A percentile compares a stretch with the other conserved stretches of the same genome.
Conservation (phyloP, 1,140 invertebrate species). For the Eueides isabella region DNA sequence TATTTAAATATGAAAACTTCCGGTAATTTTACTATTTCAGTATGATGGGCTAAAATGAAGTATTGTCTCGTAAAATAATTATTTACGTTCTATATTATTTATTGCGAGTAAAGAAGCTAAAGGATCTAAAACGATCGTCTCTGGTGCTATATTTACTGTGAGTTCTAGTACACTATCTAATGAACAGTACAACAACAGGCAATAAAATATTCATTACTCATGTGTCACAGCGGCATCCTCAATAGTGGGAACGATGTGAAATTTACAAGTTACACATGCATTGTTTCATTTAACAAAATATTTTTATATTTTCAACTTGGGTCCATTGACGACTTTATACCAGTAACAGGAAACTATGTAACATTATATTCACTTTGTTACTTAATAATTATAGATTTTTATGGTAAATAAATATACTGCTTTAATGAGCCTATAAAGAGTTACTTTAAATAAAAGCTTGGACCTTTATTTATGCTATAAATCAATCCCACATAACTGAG, state of each 20-base stretch:
- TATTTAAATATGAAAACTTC: neutral
- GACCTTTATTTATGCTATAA: neutral
- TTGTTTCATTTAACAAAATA: slow-evolving; percentile 42
- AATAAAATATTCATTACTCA: slow-evolving; percentile 79
- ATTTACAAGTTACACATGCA: slow-evolving; percentile 46
- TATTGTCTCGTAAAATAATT: neutral
- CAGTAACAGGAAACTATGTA: slow-evolving; percentile 36
- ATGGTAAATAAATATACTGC: neutral
- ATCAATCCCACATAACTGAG: neutral
- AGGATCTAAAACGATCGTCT: slow-evolving; percentile 22
- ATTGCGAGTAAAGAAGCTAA: neutral
- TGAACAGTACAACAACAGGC: slow-evolving; percentile 57
- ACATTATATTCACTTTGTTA: slow-evolving; percentile 31
- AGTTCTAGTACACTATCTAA: slow-evolving; percentile 47
- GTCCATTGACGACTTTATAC: slow-evolving; percentile 15
- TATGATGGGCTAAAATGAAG: neutral
- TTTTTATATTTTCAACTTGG: slow-evolving; percentile 16
- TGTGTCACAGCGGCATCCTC: slow-evolving; percentile 64
- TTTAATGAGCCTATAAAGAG: neutral
- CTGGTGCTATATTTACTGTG: slow-evolving; percentile 31
- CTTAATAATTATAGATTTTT: neutral
- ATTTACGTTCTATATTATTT: slow-evolving; percentile 5
- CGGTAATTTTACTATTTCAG: neutral
- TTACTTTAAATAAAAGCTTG: neutral
- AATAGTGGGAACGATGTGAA: slow-evolving; percentile 52